phyloP scores from a whole-genome alignment of 2,113 vertebrate genomes.

The Otus sunia region DNA sequence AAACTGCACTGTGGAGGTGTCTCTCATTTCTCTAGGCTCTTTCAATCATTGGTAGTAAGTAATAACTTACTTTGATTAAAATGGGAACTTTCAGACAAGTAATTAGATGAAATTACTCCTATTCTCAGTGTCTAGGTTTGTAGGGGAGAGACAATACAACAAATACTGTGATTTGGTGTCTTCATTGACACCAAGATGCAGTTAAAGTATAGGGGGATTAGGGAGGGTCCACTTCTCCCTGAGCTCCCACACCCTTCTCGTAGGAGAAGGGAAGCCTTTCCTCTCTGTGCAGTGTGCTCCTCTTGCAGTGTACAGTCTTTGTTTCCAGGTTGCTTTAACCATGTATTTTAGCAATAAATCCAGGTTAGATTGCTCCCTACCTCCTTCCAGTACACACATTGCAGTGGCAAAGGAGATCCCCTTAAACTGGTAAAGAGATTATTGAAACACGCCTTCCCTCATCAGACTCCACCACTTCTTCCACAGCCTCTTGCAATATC shows the following conservation, averaged over 20 bases:
- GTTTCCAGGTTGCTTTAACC: background rate
- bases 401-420: background rate
- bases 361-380: background rate
- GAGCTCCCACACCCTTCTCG: background rate
- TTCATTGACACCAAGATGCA: background rate
- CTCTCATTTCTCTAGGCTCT: constrained; percentile 15
- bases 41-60: background rate
- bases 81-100: background rate
- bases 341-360: background rate
- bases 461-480: background rate
- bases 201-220: background rate
- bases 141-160: background rate
- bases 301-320: background rate
- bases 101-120: background rate
- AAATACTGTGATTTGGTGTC: background rate
- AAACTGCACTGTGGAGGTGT: background rate
- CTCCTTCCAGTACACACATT: background rate
- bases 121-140: background rate
- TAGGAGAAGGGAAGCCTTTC: background rate
- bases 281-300: background rate
- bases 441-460: background rate
- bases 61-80: constrained; percentile 49
- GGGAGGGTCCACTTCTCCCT: background rate
- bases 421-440: background rate
- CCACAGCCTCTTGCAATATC: background rate